Evolutionary conservation across 2,888 invertebrate genomes (phyloP).

Genomic region (Amaurobius ferox): DNA sequence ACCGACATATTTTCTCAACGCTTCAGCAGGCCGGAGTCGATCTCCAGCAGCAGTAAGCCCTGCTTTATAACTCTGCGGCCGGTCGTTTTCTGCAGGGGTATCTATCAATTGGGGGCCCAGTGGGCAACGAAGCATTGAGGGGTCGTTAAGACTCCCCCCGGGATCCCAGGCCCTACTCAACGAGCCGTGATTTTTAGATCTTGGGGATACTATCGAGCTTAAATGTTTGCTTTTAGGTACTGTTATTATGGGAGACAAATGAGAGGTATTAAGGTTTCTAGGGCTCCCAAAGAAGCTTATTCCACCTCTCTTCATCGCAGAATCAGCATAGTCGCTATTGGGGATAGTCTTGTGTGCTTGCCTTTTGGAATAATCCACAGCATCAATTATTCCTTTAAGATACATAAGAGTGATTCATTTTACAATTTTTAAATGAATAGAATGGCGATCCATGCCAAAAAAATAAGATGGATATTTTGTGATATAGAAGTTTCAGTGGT

Average conservation of each 20-base stretch:
- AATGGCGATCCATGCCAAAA: too few relatives aligned
- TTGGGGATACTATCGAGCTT: constrained; percentile 16
- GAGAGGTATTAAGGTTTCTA: constrained; percentile 50
- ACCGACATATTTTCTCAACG: not conserved
- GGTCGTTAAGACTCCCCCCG: constrained; percentile 45
- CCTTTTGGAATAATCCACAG: too few relatives aligned
- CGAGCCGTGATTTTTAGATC: constrained; percentile 68
- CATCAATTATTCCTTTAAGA: too few relatives aligned
- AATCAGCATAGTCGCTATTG: not conserved
- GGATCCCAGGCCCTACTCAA: constrained; percentile 34
- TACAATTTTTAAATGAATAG: too few relatives aligned
- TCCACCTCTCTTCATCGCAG: not conserved
- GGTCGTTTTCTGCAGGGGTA: constrained; percentile 46
- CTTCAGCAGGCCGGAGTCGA: constrained; percentile 12
- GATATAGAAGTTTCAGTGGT: too few relatives aligned
- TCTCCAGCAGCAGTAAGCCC: constrained; percentile 59
- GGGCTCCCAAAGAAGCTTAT: not conserved
- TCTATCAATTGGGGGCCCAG: constrained; percentile 54
- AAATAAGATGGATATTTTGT: too few relatives aligned
- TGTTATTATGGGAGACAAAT: constrained; percentile 71
- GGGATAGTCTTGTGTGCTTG: too few relatives aligned
- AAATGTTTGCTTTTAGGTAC: constrained; percentile 45
- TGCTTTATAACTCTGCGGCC: constrained; percentile 62
- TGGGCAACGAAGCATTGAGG: constrained; percentile 44
- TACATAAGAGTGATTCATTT: too few relatives aligned